phyloP scores from a whole-genome alignment of 2,113 vertebrate genomes.

The Eurypyga helias region DNA sequence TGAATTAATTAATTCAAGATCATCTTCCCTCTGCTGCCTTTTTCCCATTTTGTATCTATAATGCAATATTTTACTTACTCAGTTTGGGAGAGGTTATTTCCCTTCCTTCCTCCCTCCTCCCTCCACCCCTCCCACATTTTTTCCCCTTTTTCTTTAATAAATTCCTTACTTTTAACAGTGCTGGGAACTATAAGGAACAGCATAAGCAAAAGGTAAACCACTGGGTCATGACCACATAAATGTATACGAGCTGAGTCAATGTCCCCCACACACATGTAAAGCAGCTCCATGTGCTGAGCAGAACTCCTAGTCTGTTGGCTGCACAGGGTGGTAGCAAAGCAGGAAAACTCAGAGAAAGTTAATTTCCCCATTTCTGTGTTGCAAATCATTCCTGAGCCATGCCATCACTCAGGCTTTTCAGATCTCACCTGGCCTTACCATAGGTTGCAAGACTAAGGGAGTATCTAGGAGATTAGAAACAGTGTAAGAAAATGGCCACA shows the following conservation, averaged over 20 bases:
- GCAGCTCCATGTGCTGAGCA: background rate
- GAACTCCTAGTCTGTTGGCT: background rate
- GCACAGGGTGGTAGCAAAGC: background rate
- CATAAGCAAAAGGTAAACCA: background rate
- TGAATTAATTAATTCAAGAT: constrained; percentile 39
- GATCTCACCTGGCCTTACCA: background rate
- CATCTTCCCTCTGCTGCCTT: background rate
- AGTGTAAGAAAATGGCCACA: background rate
- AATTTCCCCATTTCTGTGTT: background rate
- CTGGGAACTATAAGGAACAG: background rate
- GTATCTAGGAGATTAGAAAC: background rate
- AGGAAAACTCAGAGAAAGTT: background rate
- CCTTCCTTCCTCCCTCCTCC: too few species aligned
- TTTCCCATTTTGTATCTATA: background rate
- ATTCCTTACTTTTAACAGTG: background rate
- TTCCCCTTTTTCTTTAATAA: background rate
- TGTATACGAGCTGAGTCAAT: background rate
- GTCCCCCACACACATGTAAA: background rate
- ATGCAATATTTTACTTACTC: background rate
- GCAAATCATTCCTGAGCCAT: background rate
- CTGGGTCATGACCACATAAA: background rate
- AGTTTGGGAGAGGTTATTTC: background rate
- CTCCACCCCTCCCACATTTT: too few species aligned
- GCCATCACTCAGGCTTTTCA: background rate
- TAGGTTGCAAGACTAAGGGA: background rate